Percentiles rank a stretch among this genome's conserved stretches.
Evolutionary conservation across 2,888 invertebrate species (phyloP).

Genomic region (Agrochola lychnidis): DNA sequence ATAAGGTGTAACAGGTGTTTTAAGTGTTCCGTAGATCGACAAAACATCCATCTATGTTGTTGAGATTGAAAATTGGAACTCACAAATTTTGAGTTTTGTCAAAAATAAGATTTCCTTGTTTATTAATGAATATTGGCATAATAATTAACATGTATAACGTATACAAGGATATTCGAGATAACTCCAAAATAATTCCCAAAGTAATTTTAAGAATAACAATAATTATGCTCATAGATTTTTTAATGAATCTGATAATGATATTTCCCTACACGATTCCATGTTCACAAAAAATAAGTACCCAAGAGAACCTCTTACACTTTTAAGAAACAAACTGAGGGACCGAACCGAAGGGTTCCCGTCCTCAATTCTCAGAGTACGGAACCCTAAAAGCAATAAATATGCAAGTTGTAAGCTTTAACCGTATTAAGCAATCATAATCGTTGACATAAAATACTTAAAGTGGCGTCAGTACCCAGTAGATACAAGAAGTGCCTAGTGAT

Average conservation of each 20-base stretch:
- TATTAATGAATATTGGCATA: too few relatives aligned
- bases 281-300: background rate
- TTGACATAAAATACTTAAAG: conserved; percentile 39
- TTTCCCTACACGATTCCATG: background rate
- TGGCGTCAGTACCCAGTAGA: background rate
- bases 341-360: background rate
- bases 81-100: background rate
- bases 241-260: background rate
- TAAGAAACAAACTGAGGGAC: background rate
- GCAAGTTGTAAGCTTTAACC: conserved; percentile 32
- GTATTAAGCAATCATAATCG: conserved; percentile 39
- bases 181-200: too few relatives aligned
- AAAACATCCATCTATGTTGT: too few relatives aligned
- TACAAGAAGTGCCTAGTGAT: conserved; percentile 40
- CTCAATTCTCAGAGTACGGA: background rate
- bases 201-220: background rate
- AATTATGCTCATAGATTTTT: background rate
- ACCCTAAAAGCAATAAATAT: conserved; percentile 39
- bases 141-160: too few relatives aligned
- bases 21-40: conserved; percentile 17
- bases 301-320: background rate
- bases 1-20: background rate
- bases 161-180: too few relatives aligned
- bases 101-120: too few relatives aligned
- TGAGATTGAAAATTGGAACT: too few relatives aligned